These are phyloP conservation scores for Zalophus californianus DNA, from an alignment of 2,797 vertebrate species.

Conservation along the genomic window DNA sequence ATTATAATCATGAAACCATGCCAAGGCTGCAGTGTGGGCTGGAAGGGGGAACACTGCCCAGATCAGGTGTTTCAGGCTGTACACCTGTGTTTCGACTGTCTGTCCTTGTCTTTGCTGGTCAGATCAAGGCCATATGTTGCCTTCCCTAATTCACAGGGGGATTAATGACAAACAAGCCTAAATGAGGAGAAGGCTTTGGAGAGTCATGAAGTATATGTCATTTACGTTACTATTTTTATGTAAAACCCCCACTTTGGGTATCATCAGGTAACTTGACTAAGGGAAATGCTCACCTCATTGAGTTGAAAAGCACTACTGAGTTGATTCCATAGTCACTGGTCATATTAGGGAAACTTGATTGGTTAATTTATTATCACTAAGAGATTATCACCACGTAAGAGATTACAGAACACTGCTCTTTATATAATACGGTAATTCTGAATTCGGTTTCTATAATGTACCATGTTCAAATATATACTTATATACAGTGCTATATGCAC, in stretches of 20 bases:
- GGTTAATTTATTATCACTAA: not conserved
- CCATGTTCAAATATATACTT: not conserved
- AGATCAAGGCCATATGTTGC: not conserved
- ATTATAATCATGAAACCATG: constrained; percentile 33
- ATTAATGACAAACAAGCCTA: not conserved
- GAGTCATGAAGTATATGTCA: not conserved
- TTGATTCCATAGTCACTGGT: not conserved
- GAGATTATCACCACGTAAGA: not conserved
- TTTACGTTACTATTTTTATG: not conserved
- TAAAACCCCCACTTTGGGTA: not conserved
- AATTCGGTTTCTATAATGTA: not conserved
- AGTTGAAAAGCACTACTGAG: not conserved
- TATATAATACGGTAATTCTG: not conserved
- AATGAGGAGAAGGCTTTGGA: not conserved
- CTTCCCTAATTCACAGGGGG: not conserved
- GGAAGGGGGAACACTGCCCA: not conserved
- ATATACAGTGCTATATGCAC: not conserved
- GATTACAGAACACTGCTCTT: not conserved
- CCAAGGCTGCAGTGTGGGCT: not conserved
- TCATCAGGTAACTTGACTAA: not conserved
- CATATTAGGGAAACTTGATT: not conserved
- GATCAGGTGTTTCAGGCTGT: not conserved
- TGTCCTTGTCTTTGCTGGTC: not conserved
- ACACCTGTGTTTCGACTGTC: not conserved
- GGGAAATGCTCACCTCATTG: not conserved